Evolutionary conservation across 2,797 vertebrate genomes (phyloP).

Genomic region (Aplochiton taeniatus): DNA sequence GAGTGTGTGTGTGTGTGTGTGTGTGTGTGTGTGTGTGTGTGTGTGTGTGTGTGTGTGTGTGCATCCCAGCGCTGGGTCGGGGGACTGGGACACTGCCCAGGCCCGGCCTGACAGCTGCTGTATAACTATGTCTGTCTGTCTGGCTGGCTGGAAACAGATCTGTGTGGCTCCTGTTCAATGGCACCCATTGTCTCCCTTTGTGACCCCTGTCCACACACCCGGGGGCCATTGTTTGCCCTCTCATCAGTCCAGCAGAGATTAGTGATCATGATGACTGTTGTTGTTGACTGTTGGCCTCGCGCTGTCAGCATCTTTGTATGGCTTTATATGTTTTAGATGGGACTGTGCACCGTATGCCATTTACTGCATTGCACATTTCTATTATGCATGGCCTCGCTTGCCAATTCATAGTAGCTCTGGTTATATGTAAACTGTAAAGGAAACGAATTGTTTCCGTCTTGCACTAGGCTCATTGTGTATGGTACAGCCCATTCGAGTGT

Average conservation of each 20-base stretch:
- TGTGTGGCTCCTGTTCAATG: slow-evolving; percentile 60
- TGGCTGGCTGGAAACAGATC: slow-evolving; percentile 60
- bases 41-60: neutral
- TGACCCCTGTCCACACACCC: slow-evolving; percentile 49
- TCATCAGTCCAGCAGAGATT: slow-evolving; percentile 34
- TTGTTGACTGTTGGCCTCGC: slow-evolving; percentile 13
- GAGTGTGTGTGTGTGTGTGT: slow-evolving; percentile 50
- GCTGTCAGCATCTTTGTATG: neutral
- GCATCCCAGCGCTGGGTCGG: slow-evolving; percentile 16
- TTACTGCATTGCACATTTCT: too few species aligned
- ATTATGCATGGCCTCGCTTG: too few species aligned
- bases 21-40: too few species aligned
- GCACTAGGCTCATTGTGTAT: too few species aligned
- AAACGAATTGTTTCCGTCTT: too few species aligned
- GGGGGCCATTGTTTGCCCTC: slow-evolving; percentile 32
- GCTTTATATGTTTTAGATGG: slow-evolving; percentile 19
- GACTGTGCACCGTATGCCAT: neutral
- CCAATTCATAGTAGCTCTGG: too few species aligned
- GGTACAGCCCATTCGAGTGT: neutral
- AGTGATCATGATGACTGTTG: slow-evolving; percentile 46
- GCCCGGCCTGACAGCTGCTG: slow-evolving; percentile 40
- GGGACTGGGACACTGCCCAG: slow-evolving; percentile 16
- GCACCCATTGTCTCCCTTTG: slow-evolving; percentile 53
- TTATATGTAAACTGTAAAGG: too few species aligned
- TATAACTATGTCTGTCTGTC: slow-evolving; percentile 26